phyloP scores from a whole-genome alignment of 2,888 invertebrate genomes.

The Catocala nupta region DNA sequence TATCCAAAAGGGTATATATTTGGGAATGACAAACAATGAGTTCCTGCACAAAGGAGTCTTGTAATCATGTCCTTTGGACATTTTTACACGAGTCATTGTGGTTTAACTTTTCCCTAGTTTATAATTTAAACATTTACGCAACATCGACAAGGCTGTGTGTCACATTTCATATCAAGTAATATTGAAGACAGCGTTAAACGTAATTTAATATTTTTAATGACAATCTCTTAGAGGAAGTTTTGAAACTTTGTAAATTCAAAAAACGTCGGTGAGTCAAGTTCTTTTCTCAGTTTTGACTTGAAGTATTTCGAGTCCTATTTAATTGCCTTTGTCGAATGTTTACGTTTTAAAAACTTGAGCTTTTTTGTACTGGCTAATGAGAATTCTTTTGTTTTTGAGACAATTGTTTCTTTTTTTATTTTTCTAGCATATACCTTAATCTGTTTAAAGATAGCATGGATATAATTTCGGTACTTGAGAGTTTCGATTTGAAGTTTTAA shows the following conservation, averaged over 20 bases:
- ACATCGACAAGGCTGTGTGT: no score
- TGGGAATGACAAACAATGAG: constrained; percentile 39
- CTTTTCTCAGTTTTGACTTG: constrained; percentile 37
- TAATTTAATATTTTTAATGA: constrained; percentile 50
- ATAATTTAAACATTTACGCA: no score
- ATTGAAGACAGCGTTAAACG: constrained; percentile 13
- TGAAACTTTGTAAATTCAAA: constrained; percentile 36
- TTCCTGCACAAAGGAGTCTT: constrained; percentile 31
- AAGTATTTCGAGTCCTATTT: constrained; percentile 41
- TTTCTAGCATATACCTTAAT: not conserved
- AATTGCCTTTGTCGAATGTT: constrained; percentile 48
- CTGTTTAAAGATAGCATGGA: not conserved
- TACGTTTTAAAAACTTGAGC: constrained; percentile 50
- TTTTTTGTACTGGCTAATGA: constrained; percentile 37
- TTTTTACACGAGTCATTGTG: no score
- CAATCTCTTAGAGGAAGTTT: constrained; percentile 28
- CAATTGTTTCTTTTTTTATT: constrained; percentile 9
- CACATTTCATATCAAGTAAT: not conserved
- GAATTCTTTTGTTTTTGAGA: constrained; percentile 49
- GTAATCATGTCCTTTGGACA: constrained; percentile 36
- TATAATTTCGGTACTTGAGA: no score
- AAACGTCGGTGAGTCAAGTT: constrained; percentile 26
- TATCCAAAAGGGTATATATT: constrained; percentile 42
- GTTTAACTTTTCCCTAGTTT: no score
- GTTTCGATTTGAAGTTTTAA: no score